Evolutionary conservation across 2,888 invertebrate genomes (phyloP), one percentile per base, ranked within the genome.

Genomic region (Siphonodentalium dalli): DNA sequence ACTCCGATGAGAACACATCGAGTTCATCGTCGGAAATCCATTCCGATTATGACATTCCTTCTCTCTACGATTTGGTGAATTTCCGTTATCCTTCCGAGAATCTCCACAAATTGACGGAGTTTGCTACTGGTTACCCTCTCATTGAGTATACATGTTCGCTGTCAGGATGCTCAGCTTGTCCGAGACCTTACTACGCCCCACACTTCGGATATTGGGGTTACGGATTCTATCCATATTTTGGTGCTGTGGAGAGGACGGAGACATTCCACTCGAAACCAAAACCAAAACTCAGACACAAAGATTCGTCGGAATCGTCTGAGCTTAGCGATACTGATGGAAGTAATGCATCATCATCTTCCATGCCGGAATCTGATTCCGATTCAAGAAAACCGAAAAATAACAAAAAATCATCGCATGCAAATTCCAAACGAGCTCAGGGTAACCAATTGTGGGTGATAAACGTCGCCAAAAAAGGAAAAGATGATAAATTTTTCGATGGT

Each of bases 151-250:
- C 73, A 51, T 76, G 74, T 46, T 62, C 68, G 0, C 75, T 74
- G 1, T 67, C 70, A 8, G 69, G 74, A 38, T 78, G 78, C 63
- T 74, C 74, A n/a, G n/a, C n/a, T n/a, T n/a, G n/a, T n/a, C n/a
- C n/a, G n/a, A n/a, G n/a, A n/a, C n/a, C n/a, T n/a, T n/a, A n/a
- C n/a, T n/a, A n/a, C n/a, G n/a, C n/a, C n/a, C n/a, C n/a, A n/a
- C n/a, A n/a, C n/a, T n/a, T n/a, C n/a, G n/a, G n/a, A n/a, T n/a
- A n/a, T n/a, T n/a, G n/a, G n/a, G n/a, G n/a, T n/a, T n/a, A n/a
- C n/a, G n/a, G n/a, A n/a, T n/a, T n/a, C n/a, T n/a, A n/a, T n/a
- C n/a, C n/a, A n/a, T n/a, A n/a, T n/a, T n/a, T n/a, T n/a, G n/a
- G n/a, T n/a, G n/a, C n/a, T n/a, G n/a, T n/a, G n/a, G n/a, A n/a